phyloP scores from a whole-genome alignment of 2,888 invertebrate species.

The Watsonalla cultraria region DNA sequence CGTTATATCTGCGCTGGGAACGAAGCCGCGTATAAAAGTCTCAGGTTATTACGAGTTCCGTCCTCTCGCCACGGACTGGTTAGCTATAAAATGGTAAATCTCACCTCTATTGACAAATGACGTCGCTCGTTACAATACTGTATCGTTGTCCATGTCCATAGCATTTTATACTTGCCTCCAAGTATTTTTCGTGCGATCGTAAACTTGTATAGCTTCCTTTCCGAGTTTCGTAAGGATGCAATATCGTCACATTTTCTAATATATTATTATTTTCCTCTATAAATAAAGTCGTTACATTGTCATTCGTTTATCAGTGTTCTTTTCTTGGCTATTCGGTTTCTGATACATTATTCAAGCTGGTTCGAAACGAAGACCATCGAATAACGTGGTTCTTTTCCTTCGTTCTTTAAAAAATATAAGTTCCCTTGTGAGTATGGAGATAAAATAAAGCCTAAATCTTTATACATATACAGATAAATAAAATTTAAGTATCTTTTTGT shows the following conservation, averaged over 20 bases:
- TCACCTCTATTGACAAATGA: conserved; percentile 61
- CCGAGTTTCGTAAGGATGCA: conserved; percentile 22
- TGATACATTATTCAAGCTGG: conserved; percentile 2
- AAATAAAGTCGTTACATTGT: conserved; percentile 22
- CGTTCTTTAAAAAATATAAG: too few species aligned
- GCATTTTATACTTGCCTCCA: conserved; percentile 49
- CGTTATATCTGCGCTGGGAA: conserved; percentile 48
- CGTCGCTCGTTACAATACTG: conserved; percentile 52
- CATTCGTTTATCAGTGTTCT: conserved; percentile 20
- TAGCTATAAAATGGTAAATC: conserved; percentile 50
- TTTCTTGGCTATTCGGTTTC: conserved; percentile 5
- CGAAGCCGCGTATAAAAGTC: conserved; percentile 42
- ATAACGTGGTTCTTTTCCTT: too few species aligned
- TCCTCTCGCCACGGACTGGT: conserved; percentile 26
- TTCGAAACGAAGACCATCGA: too few species aligned
- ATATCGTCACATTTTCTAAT: conserved; percentile 20
- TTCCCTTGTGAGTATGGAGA: too few species aligned
- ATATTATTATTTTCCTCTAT: conserved; percentile 20
- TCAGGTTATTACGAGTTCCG: conserved; percentile 41
- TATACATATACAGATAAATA: too few species aligned
- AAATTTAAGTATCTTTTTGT: too few species aligned
- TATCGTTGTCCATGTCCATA: conserved; percentile 48
- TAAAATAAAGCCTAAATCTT: too few species aligned
- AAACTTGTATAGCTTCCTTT: conserved; percentile 34
- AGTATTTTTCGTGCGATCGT: conserved; percentile 36